phyloP scores from a whole-genome alignment of 2,888 invertebrate genomes.

The Meteorus colon region DNA sequence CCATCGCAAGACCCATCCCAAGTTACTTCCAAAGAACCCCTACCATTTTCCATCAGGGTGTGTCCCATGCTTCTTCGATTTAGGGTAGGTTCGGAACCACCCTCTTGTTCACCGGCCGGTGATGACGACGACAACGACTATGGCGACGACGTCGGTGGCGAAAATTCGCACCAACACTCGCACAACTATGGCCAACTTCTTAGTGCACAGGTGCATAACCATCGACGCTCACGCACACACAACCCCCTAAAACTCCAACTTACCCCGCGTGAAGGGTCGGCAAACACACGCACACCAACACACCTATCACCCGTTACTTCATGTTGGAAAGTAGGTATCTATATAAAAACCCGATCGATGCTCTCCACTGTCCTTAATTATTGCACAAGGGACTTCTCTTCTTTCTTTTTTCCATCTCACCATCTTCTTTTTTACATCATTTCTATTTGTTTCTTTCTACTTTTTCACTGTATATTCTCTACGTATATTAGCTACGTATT shows the following conservation, averaged over 20 bases:
- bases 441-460: slow-evolving; percentile 21
- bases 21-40: slow-evolving; percentile 47
- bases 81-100: slow-evolving; percentile 64
- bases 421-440: slow-evolving; percentile 20
- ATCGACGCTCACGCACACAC: slow-evolving; percentile 35
- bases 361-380: slow-evolving; percentile 67
- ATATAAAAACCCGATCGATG: slow-evolving; percentile 65
- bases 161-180: slow-evolving; percentile 16
- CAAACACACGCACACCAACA: slow-evolving; percentile 16
- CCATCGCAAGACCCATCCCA: slow-evolving; percentile 33
- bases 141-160: slow-evolving; percentile 9
- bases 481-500: too few relatives aligned
- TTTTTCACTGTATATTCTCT: slow-evolving; percentile 2
- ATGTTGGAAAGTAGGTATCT: slow-evolving; percentile 30
- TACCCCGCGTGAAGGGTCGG: neutral
- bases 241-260: slow-evolving; percentile 39
- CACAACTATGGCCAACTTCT: slow-evolving; percentile 33
- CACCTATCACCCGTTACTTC: slow-evolving; percentile 8
- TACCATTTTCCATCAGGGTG: slow-evolving; percentile 66
- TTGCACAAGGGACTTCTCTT: slow-evolving; percentile 54
- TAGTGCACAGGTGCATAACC: slow-evolving; percentile 41
- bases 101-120: slow-evolving; percentile 38
- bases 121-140: slow-evolving; percentile 13
- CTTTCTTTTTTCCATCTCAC: slow-evolving; percentile 36
- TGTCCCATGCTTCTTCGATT: slow-evolving; percentile 68